Evolutionary conservation across 2,113 vertebrate genomes (phyloP).

Genomic region (Tympanuchus pallidicinctus): DNA sequence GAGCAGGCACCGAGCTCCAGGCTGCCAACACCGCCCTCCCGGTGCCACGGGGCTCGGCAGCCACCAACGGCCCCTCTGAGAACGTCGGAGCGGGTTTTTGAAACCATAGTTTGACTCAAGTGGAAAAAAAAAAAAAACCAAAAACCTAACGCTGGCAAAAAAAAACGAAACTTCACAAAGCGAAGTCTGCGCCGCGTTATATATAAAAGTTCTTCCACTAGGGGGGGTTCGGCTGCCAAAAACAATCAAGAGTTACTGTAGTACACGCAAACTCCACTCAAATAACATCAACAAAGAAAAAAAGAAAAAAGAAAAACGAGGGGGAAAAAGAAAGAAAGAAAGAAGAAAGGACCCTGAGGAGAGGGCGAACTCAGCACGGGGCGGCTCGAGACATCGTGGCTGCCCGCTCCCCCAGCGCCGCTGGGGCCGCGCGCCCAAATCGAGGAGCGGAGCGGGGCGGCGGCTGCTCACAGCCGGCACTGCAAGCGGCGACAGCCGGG

Average conservation of each 20-base stretch:
- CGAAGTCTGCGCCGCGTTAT: not conserved
- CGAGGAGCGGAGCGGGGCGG: not conserved
- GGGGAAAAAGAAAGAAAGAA: too few relatives aligned
- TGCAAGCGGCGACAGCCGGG: too few relatives aligned
- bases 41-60: accelerated
- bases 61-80: accelerated
- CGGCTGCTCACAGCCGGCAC: too few relatives aligned
- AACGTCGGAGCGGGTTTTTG: not conserved
- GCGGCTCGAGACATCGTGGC: too few relatives aligned
- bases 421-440: too few relatives aligned
- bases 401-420: not conserved
- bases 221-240: not conserved
- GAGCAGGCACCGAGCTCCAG: not conserved
- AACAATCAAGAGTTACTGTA: not conserved
- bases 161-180: not conserved
- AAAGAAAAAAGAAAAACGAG: too few relatives aligned
- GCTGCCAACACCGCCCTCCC: not conserved
- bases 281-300: not conserved
- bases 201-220: not conserved
- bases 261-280: not conserved
- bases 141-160: not conserved
- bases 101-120: not conserved
- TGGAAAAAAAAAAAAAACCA: not conserved
- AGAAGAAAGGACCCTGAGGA: not conserved
- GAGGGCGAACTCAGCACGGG: not conserved